A percentile compares a stretch with the other conserved stretches of the same genome.
Conservation (phyloP, 1,140 invertebrate species). For the Heterodera carotae region DNA sequence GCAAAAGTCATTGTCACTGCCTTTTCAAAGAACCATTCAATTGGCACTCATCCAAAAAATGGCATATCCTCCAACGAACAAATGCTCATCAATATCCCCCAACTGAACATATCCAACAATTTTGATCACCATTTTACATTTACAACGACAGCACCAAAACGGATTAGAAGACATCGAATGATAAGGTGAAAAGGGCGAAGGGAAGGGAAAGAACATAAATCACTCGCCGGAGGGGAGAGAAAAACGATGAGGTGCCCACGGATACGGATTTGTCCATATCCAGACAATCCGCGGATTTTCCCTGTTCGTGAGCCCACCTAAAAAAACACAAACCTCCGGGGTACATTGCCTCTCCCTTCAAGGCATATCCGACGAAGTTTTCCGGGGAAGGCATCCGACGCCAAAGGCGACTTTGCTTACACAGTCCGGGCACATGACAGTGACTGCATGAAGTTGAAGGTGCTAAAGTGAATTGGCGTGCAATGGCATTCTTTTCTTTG, state of each 20-base stretch:
- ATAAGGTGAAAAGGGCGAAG: background rate
- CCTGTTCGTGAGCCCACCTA: too few species aligned
- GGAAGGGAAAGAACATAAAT: too few species aligned
- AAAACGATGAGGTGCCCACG: too few species aligned
- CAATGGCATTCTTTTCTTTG: background rate
- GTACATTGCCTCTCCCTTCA: background rate
- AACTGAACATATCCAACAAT: background rate
- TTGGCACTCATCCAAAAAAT: background rate
- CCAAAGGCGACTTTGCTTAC: conserved; percentile 31
- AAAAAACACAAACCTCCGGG: background rate
- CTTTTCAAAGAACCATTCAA: conserved; percentile 11
- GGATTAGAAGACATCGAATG: background rate
- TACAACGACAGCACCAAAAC: background rate
- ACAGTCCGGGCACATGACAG: conserved; percentile 57
- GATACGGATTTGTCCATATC: too few species aligned
- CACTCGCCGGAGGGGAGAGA: too few species aligned
- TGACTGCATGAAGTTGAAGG: conserved; percentile 60
- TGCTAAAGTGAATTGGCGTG: conserved; percentile 21
- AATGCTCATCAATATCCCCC: background rate
- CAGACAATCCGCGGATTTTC: too few species aligned
- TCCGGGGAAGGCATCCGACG: background rate
- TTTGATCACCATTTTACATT: background rate
- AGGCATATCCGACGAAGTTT: background rate
- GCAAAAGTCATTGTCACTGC: conserved; percentile 3
- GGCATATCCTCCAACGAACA: background rate